A percentile compares a stretch with the other conserved stretches of the same genome.
phyloP scores from a whole-genome alignment of 2,888 invertebrate species.

The Andrena chrysosceles region DNA sequence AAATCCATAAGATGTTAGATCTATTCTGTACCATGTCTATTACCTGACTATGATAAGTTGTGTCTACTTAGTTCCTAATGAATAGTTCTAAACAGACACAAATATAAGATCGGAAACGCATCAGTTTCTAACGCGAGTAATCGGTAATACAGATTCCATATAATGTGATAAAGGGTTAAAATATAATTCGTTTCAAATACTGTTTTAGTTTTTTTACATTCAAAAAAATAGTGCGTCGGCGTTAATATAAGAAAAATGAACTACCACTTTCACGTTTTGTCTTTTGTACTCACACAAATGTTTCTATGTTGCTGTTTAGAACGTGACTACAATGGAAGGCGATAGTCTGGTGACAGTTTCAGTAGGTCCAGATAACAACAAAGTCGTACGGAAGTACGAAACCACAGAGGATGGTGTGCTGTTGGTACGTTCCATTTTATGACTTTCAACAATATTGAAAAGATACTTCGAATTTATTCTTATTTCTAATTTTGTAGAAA shows the following conservation, averaged over 20 bases:
- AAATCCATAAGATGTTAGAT: too few species aligned
- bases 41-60: too few species aligned
- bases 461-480: not conserved
- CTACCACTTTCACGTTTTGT: not conserved
- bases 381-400: conserved; percentile 84
- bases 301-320: conserved; percentile 82
- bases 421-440: conserved; percentile 74
- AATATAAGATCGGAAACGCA: too few species aligned
- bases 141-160: not conserved
- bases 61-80: too few species aligned
- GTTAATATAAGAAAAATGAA: not conserved
- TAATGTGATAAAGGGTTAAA: not conserved
- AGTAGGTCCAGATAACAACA: conserved; percentile 81
- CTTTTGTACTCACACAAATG: not conserved
- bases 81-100: too few species aligned
- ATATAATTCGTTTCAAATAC: not conserved
- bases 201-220: not conserved
- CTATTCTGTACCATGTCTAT: too few species aligned
- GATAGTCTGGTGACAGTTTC: conserved; percentile 85
- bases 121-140: not conserved
- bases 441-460: not conserved
- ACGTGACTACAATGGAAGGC: conserved; percentile 86
- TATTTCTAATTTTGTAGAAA: not conserved
- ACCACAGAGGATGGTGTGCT: conserved; percentile 82
- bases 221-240: not conserved